phyloP scores from a whole-genome alignment of 2,888 invertebrate species.

The Icerya purchasi region DNA sequence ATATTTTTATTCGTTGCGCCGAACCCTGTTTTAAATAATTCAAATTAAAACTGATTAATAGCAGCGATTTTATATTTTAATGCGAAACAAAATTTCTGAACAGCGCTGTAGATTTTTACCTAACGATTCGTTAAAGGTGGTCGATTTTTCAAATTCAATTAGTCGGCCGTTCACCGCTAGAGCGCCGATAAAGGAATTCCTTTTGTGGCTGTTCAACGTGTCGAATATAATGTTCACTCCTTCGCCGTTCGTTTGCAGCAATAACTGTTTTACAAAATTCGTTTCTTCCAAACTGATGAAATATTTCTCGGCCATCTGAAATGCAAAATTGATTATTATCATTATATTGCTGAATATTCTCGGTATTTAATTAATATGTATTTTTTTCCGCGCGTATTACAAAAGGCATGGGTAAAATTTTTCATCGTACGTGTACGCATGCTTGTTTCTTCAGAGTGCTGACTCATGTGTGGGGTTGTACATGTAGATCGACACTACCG shows the following conservation, averaged over 20 bases:
- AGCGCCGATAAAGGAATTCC: slow-evolving; percentile 11
- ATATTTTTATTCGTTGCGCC: slow-evolving; percentile 11
- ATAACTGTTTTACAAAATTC: slow-evolving; percentile 72
- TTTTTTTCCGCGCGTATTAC: too few species aligned
- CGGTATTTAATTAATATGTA: too few species aligned
- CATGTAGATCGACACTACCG: too few species aligned
- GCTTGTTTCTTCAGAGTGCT: too few species aligned
- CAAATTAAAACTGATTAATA: too few species aligned
- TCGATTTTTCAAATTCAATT: slow-evolving; percentile 13
- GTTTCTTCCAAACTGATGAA: slow-evolving; percentile 82
- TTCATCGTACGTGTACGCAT: too few species aligned
- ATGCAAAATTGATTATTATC: too few species aligned
- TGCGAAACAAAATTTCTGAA: slow-evolving; percentile 6
- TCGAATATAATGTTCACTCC: slow-evolving; percentile 91
- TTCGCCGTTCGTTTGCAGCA: slow-evolving; percentile 60
- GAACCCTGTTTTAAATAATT: too few species aligned
- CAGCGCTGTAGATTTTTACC: slow-evolving; percentile 5
- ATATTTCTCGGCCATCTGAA: slow-evolving; percentile 44
- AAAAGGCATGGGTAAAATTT: too few species aligned
- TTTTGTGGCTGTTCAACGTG: slow-evolving; percentile 43
- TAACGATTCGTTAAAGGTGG: slow-evolving; percentile 9
- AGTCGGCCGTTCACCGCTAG: slow-evolving; percentile 12
- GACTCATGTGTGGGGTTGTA: too few species aligned
- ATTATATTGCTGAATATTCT: too few species aligned
- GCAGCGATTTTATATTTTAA: too few species aligned